A percentile compares a stretch with the other conserved stretches of the same genome.
Conservation (phyloP, 2,888 invertebrate species). For the Agonopterix heracliana region DNA sequence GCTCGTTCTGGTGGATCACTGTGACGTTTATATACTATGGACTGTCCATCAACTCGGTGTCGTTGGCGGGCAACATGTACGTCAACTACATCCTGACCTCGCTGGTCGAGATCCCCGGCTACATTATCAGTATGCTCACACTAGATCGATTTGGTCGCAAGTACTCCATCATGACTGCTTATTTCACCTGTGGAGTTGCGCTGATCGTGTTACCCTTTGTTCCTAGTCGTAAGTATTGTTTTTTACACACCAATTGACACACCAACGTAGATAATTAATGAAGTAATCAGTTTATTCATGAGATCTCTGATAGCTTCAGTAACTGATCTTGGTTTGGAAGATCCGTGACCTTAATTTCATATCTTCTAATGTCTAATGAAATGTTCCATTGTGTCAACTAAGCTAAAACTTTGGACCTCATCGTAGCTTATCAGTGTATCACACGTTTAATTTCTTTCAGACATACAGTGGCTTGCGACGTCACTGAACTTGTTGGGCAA, state of each 20-base stretch:
- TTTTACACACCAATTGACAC: no score
- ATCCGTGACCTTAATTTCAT: no score
- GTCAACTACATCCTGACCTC: constrained; percentile 84
- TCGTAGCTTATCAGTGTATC: no score
- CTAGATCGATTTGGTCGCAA: constrained; percentile 78
- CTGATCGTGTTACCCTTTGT: constrained; percentile 76
- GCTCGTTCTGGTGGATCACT: constrained; percentile 89
- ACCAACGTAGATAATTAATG: no score
- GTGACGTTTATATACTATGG: constrained; percentile 89
- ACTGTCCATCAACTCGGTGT: constrained; percentile 84
- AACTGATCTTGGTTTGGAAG: no score
- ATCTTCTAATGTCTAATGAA: no score
- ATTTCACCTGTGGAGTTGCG: constrained; percentile 74
- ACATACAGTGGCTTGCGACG: constrained; percentile 61
- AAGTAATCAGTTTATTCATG: no score
- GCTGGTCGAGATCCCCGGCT: constrained; percentile 80
- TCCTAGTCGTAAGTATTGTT: constrained; percentile 60
- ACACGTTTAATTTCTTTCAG: constrained; percentile 23
- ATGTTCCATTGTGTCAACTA: no score
- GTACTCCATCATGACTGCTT: constrained; percentile 73
- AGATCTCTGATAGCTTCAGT: no score
- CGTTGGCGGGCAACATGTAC: constrained; percentile 84
- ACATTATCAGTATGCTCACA: constrained; percentile 72
- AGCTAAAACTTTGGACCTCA: no score
- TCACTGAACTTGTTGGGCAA: constrained; percentile 69